These are phyloP conservation scores for Neoitamus cyanurus DNA, from an alignment of 2,888 invertebrate species.

Conservation along the genomic window DNA sequence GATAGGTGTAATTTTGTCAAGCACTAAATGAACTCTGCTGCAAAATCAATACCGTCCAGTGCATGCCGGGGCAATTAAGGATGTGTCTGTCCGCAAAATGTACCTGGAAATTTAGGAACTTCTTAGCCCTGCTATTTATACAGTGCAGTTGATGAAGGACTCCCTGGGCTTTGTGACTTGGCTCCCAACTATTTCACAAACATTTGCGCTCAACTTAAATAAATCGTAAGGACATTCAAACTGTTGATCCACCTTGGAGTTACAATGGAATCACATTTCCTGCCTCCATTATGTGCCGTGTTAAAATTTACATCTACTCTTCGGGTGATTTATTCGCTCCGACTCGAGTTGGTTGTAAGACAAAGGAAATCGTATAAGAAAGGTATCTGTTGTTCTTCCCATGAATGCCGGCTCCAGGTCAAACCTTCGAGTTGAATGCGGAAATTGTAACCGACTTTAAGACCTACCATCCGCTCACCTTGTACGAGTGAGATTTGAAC, in stretches of 20 bases:
- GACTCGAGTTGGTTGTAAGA: background rate
- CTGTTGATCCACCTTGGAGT: background rate
- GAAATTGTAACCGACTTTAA: background rate
- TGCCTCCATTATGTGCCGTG: background rate
- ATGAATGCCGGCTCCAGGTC: background rate
- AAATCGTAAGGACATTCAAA: background rate
- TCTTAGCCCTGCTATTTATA: background rate
- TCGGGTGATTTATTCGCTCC: background rate
- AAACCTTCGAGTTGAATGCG: background rate
- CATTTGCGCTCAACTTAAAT: background rate
- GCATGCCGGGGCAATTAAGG: background rate
- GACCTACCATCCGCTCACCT: background rate
- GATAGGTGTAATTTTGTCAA: background rate
- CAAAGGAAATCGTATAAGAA: background rate
- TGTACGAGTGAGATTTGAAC: background rate
- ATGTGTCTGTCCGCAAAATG: background rate
- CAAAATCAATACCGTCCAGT: background rate
- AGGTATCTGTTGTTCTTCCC: background rate
- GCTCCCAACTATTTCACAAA: background rate
- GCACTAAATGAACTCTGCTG: background rate
- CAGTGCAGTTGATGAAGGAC: background rate
- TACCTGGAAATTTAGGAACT: background rate
- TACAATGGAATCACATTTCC: conserved; percentile 1
- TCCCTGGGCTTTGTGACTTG: background rate
- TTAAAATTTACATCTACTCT: background rate